A percentile compares a stretch with the other conserved stretches of the same genome.
These are phyloP conservation scores for Galeruca laticollis DNA, from an alignment of 2,888 invertebrate species.

Conservation along the genomic window DNA sequence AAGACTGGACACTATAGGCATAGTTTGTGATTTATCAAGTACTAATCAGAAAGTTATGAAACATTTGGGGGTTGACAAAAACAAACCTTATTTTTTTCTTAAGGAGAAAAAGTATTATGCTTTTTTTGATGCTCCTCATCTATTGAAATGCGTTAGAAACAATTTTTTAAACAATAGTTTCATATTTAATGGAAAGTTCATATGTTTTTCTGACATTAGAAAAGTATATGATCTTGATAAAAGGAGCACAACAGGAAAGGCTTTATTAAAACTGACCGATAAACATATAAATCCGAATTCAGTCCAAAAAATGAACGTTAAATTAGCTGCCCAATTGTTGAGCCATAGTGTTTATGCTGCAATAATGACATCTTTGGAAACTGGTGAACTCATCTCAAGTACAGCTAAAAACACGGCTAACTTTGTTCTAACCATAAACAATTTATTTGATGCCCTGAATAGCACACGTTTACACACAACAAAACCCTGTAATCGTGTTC, in stretches of 20 bases:
- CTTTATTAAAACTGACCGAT: slow-evolving; percentile 4
- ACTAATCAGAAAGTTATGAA: not conserved
- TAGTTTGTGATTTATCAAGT: not conserved
- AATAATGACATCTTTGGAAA: too few relatives aligned
- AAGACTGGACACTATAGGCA: too few relatives aligned
- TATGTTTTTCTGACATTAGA: slow-evolving; percentile 4
- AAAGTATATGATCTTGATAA: slow-evolving; percentile 15
- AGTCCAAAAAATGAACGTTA: too few relatives aligned
- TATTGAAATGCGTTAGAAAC: not conserved
- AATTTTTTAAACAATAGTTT: slow-evolving; percentile 7
- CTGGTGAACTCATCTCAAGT: too few relatives aligned
- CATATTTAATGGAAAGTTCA: not conserved
- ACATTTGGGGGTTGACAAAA: not conserved
- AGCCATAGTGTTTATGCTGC: too few relatives aligned
- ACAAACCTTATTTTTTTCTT: not conserved
- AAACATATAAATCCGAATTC: slow-evolving; percentile 11
- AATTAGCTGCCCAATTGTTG: too few relatives aligned
- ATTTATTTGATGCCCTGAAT: slow-evolving; percentile 11
- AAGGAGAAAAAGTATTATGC: not conserved
- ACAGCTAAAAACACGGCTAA: too few relatives aligned
- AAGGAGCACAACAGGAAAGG: slow-evolving; percentile 8
- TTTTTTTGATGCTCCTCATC: not conserved
- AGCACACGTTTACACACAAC: slow-evolving; percentile 2
- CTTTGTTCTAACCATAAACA: too few relatives aligned
- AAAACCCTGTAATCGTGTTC: slow-evolving; percentile 6